These are phyloP conservation scores for Sebastes miniatus DNA, from an alignment of 2,797 vertebrate genomes.

Conservation along the genomic window DNA sequence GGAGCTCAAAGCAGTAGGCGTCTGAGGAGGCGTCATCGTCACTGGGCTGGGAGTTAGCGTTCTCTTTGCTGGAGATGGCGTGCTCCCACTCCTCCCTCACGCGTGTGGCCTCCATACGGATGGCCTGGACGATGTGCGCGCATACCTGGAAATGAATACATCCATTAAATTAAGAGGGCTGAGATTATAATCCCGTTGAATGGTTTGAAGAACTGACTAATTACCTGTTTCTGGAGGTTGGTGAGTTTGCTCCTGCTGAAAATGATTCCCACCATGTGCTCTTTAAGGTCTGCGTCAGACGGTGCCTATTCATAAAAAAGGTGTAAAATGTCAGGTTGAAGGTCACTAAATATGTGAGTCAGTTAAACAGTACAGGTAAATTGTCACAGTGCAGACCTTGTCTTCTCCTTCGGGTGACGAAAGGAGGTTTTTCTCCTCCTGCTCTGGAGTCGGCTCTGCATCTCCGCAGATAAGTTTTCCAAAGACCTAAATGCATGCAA, in stretches of 20 bases:
- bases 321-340: neutral
- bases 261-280: constrained; percentile 99
- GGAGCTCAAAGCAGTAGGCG: constrained; percentile 97
- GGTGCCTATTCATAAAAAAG: constrained; percentile 83
- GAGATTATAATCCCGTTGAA: neutral
- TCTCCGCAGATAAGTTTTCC: constrained; percentile 98
- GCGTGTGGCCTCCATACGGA: constrained; percentile 97
- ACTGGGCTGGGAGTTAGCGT: constrained; percentile 97
- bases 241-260: constrained; percentile 99
- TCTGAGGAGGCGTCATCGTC: constrained; percentile 97
- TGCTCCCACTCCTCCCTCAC: constrained; percentile 99
- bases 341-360: neutral
- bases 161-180: neutral
- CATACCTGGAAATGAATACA: constrained; percentile 85
- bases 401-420: constrained; percentile 99
- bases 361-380: neutral
- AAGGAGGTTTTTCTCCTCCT: constrained; percentile 96
- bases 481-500: constrained; percentile 87
- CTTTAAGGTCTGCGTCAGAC: constrained; percentile 98
- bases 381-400: constrained; percentile 85
- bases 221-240: constrained; percentile 98
- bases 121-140: constrained; percentile 98
- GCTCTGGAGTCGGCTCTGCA: constrained; percentile 97
- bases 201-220: neutral
- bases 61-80: constrained; percentile 99